Conservation (phyloP, 1,140 invertebrate species). For the Drosophila baimaii region DNA sequence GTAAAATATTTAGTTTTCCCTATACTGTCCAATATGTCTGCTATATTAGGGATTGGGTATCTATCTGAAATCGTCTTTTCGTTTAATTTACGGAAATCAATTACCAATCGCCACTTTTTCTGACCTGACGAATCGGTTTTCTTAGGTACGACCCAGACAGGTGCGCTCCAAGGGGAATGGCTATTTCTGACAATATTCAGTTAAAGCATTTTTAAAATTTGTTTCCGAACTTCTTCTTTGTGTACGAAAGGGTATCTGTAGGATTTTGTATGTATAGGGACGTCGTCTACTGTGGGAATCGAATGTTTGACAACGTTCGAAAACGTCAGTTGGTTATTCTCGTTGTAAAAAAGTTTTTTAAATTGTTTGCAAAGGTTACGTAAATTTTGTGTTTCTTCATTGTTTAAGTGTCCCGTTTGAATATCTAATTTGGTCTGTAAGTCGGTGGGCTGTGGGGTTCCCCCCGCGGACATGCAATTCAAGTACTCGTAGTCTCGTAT, state of each 20-base stretch:
- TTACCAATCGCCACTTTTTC: conserved; percentile 24
- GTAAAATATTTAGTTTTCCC: no score
- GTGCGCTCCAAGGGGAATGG: conserved; percentile 22
- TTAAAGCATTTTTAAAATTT: conserved; percentile 22
- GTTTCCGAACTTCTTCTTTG: conserved; percentile 21
- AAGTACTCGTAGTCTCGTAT: conserved; percentile 1
- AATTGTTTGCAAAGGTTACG: conserved; percentile 20
- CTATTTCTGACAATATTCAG: conserved; percentile 24
- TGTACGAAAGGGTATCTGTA: conserved; percentile 31
- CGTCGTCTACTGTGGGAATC: conserved; percentile 23
- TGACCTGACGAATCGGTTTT: not conserved
- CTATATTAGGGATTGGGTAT: no score
- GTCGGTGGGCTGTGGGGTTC: not conserved
- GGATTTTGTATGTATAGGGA: conserved; percentile 22
- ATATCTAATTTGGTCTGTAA: conserved; percentile 21
- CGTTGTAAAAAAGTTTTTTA: conserved; percentile 27
- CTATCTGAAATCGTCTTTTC: conserved; percentile 7
- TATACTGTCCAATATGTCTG: no score
- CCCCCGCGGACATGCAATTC: conserved; percentile 6
- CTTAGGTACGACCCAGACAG: conserved; percentile 21
- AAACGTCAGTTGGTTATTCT: conserved; percentile 26
- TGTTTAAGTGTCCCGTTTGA: conserved; percentile 24
- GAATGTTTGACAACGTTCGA: conserved; percentile 16
- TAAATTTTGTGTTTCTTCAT: conserved; percentile 24
- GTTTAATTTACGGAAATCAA: conserved; percentile 21